Base-by-base conservation (phyloP, 2,797 vertebrate species). In the Poeciliopsis gracilis region DNA sequence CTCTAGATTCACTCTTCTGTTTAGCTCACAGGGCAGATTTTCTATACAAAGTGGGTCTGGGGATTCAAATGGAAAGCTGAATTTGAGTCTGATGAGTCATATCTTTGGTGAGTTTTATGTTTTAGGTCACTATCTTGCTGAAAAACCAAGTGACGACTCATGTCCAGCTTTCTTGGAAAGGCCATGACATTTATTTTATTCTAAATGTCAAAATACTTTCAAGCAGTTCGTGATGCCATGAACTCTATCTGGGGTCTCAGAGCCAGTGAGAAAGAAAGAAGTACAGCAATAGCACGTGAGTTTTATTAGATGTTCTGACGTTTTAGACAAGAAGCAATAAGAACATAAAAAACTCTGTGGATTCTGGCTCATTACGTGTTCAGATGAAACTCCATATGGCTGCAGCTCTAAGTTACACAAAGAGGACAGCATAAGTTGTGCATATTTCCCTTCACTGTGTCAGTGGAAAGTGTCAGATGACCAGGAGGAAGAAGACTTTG, bases 361-460 rank as follows among this genome's bases (percentile, higher is more conserved):
- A 18, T 69, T 16, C 33, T 46, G 33, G 16, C 57, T 41, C 25
- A 51, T 75, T 13, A 12, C 2, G 23, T 69, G 23, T 69, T 67
- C 43, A 71, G 49, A 33, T 55, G 7, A 43, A 33, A 57, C 53
- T 28, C n/a, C 73, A 75, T 59, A 75, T 61, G 16, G n/a, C 57
- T 23, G 11, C 11, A 51, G 30, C 46, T 20, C 47, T 9, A 73
- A 73, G 47, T 38, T 51, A n/a, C 55, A 46, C 73, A 59, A 75
- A 75, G 57, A 20, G 38, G 15, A 59, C 73, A 59, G 73, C 73
- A 77, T 38, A 47, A 38, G 63, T 53, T 53, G 23, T 28, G 63
- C 41, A 30, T 38, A 16, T 78, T 78, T 72, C 67, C 51, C 51
- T 72, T 59, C 30, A 23, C 15, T 5, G 46, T 67, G 77, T 66